Evolutionary conservation across 2,888 invertebrate genomes (phyloP).

Genomic region (Drosophila histrio): DNA sequence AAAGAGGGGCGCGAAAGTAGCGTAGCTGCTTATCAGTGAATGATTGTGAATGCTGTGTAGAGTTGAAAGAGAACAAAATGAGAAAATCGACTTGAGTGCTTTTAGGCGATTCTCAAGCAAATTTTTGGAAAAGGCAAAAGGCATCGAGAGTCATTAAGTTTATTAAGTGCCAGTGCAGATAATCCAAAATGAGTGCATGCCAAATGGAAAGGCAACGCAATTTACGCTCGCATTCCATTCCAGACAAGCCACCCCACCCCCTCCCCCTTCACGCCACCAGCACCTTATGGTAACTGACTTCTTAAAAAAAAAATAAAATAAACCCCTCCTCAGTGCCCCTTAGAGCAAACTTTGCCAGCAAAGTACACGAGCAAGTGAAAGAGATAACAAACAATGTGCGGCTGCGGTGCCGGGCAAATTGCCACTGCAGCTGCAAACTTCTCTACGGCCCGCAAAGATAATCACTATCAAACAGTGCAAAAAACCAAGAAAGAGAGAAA

Average conservation of each 20-base stretch:
- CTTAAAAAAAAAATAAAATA: background rate
- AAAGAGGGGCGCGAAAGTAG: background rate
- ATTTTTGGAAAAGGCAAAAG: slow-evolving; percentile 39
- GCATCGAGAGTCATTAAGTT: slow-evolving; percentile 74
- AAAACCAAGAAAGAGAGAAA: background rate
- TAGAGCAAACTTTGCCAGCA: slow-evolving; percentile 37
- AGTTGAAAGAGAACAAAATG: background rate
- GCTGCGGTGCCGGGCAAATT: slow-evolving; percentile 57
- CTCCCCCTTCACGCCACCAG: background rate
- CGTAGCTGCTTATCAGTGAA: slow-evolving; percentile 33
- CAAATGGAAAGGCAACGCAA: slow-evolving; percentile 64
- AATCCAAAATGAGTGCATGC: slow-evolving; percentile 76
- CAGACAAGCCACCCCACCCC: background rate
- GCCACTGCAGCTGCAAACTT: slow-evolving; percentile 69
- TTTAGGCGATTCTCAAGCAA: slow-evolving; percentile 54
- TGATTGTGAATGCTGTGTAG: slow-evolving; percentile 11
- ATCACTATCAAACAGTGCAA: slow-evolving; percentile 41
- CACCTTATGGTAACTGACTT: slow-evolving; percentile 14
- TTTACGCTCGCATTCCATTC: slow-evolving; percentile 49
- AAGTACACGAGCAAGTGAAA: slow-evolving; percentile 38
- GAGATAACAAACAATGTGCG: slow-evolving; percentile 71
- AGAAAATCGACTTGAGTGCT: slow-evolving; percentile 38
- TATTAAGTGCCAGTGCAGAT: slow-evolving; percentile 73
- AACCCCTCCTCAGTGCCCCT: background rate
- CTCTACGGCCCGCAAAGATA: slow-evolving; percentile 53